phyloP scores from a whole-genome alignment of 2,888 invertebrate genomes.

The Luperina testacea region DNA sequence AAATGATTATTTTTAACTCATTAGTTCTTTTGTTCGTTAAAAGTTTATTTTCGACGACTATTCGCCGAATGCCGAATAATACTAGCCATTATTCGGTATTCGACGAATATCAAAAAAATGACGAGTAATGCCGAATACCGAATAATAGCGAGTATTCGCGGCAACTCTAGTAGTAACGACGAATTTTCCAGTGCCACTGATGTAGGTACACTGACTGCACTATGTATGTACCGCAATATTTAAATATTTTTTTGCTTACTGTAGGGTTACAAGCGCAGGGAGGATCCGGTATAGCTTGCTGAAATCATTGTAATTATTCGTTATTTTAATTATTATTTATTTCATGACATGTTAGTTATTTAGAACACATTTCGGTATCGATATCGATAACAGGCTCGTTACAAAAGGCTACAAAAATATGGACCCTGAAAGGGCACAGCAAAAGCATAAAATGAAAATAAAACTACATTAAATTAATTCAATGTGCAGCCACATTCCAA shows the following conservation, averaged over 20 bases:
- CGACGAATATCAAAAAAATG: too few species aligned
- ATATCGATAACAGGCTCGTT: neutral
- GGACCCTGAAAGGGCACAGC: too few species aligned
- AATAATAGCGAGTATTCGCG: too few species aligned
- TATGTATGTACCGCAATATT: neutral
- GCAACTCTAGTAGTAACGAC: neutral
- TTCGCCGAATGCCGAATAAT: too few species aligned
- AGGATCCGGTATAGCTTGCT: constrained; percentile 76
- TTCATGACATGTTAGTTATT: neutral
- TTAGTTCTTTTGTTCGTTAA: too few species aligned
- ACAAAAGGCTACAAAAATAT: neutral
- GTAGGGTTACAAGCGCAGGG: constrained; percentile 75
- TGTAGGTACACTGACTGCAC: neutral
- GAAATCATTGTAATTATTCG: constrained; percentile 55
- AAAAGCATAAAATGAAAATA: neutral
- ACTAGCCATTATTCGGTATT: too few species aligned
- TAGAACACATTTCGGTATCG: neutral
- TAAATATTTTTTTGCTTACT: constrained; percentile 68
- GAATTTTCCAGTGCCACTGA: constrained; percentile 2
- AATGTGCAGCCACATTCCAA: neutral
- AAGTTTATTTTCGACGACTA: too few species aligned
- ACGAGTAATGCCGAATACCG: too few species aligned
- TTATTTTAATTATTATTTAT: neutral
- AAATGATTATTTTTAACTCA: too few species aligned
- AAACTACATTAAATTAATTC: neutral